These are phyloP conservation scores for Channa maculata DNA, from an alignment of 2,113 vertebrate species.

Conservation along the genomic window DNA sequence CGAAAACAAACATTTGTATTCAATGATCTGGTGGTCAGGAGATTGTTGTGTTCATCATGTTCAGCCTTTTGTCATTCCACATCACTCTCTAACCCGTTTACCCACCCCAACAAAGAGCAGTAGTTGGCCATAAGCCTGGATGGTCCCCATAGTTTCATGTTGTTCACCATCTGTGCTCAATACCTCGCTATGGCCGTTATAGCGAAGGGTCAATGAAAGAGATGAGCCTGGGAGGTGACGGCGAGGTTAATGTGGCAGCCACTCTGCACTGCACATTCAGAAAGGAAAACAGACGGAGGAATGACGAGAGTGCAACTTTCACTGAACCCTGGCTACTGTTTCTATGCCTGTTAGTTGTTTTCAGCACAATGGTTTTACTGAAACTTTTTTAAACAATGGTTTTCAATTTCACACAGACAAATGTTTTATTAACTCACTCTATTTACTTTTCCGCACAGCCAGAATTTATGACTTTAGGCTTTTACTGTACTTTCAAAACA, in stretches of 20 bases:
- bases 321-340: not conserved
- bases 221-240: conserved; percentile 55
- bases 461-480: too few relatives aligned
- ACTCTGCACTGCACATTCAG: conserved; percentile 36
- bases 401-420: not conserved
- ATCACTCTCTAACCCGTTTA: conserved; percentile 62
- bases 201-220: conserved; percentile 56
- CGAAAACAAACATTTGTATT: conserved; percentile 53
- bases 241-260: conserved; percentile 60
- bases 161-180: conserved; percentile 75
- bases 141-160: conserved; percentile 68
- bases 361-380: not conserved
- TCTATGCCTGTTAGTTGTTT: not conserved
- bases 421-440: too few relatives aligned
- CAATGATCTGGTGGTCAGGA: conserved; percentile 46
- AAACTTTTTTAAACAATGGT: not conserved
- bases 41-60: conserved; percentile 56
- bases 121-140: conserved; percentile 67
- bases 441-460: too few relatives aligned
- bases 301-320: not conserved
- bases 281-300: conserved; percentile 9
- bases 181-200: conserved; percentile 46
- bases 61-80: conserved; percentile 54
- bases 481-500: too few relatives aligned
- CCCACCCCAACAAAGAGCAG: conserved; percentile 68